Evolutionary conservation across 2,888 invertebrate species (phyloP).

Genomic region (Aleiodes testaceus): DNA sequence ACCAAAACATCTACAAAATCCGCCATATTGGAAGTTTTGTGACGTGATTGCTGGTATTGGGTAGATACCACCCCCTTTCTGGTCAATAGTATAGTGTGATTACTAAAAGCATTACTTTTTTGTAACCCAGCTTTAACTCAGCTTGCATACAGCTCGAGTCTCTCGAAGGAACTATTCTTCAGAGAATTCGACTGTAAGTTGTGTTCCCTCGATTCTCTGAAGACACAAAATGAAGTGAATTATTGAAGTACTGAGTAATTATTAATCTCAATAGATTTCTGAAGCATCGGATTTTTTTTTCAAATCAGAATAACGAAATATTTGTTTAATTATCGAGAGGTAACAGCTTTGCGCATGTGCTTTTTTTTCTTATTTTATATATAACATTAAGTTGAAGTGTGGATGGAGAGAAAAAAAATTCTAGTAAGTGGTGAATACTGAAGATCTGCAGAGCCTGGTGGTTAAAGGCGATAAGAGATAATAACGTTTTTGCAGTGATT

Average conservation of each 20-base stretch:
- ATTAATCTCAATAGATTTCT: no score
- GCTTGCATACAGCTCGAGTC: no score
- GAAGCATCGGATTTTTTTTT: background rate
- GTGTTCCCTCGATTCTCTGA: no score
- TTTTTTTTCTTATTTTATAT: background rate
- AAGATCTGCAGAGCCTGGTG: slow-evolving; percentile 12
- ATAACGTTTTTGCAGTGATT: background rate
- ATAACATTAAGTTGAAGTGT: background rate
- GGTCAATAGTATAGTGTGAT: slow-evolving; percentile 13
- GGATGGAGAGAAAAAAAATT: slow-evolving; percentile 1
- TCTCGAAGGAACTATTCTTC: no score
- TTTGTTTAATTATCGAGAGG: background rate
- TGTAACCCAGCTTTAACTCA: no score
- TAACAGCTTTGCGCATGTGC: slow-evolving; percentile 11
- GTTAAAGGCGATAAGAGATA: background rate
- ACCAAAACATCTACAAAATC: background rate
- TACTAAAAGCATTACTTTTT: no score
- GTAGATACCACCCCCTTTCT: slow-evolving; percentile 8
- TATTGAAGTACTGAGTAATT: no score
- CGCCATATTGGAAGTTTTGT: background rate
- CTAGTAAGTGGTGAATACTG: slow-evolving; percentile 7
- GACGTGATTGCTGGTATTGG: background rate
- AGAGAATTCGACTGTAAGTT: background rate
- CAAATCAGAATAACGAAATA: background rate
- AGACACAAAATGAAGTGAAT: no score